Conservation (phyloP, 2,888 invertebrate species). For the Pachymerium ferrugineum region DNA sequence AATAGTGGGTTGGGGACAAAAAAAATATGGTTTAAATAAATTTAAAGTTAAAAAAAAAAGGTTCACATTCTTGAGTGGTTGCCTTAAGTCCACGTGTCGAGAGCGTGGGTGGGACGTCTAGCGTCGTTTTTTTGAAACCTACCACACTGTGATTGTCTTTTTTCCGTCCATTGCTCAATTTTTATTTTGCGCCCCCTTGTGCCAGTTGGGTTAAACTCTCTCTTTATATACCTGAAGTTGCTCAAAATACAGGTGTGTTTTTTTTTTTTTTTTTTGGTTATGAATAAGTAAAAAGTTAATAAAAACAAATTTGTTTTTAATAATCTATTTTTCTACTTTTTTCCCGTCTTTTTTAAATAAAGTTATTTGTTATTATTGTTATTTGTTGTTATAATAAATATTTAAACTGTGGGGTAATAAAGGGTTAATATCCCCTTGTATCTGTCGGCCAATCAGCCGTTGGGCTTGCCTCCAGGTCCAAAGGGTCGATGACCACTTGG, state of each 20-base stretch:
- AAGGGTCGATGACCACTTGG: conserved; percentile 12
- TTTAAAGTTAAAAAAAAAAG: too few relatives aligned
- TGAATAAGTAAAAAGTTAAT: too few relatives aligned
- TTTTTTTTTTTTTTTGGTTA: not conserved
- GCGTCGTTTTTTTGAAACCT: too few relatives aligned
- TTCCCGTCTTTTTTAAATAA: not conserved
- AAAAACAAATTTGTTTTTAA: not conserved
- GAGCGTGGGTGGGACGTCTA: not conserved
- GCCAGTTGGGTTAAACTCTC: too few relatives aligned
- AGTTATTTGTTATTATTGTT: conserved; percentile 11
- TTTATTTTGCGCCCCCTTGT: not conserved
- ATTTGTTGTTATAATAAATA: conserved; percentile 12
- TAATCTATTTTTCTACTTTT: not conserved
- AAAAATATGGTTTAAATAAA: too few relatives aligned
- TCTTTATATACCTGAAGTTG: too few relatives aligned
- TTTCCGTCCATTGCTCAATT: not conserved
- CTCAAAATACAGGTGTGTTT: too few relatives aligned
- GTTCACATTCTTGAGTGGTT: not conserved
- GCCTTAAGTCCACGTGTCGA: not conserved
- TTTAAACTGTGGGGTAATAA: not conserved
- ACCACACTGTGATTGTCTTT: not conserved
- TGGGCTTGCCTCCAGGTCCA: conserved; percentile 2
- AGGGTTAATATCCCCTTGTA: conserved; percentile 18
- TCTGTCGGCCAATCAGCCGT: not conserved
- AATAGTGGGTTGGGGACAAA: not conserved